Evolutionary conservation across 2,113 vertebrate genomes (phyloP).

Genomic region (Mormyrus lacerda): DNA sequence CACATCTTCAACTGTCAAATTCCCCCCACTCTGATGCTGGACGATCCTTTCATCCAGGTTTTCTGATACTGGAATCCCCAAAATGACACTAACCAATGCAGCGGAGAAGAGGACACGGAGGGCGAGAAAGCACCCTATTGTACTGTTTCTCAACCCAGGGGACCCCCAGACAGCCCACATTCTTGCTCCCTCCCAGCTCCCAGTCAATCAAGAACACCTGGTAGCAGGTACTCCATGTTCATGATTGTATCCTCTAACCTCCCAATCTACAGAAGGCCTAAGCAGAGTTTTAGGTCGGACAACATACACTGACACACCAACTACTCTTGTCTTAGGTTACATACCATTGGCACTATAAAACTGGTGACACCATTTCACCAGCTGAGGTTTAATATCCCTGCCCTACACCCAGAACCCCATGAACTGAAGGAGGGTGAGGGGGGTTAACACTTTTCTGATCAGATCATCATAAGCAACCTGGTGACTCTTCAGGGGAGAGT

Average conservation of each 20-base stretch:
- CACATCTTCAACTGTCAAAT: neutral
- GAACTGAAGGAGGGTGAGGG: neutral
- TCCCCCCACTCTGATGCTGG: neutral
- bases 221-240: neutral
- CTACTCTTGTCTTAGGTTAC: neutral
- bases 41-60: neutral
- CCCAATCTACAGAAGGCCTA: neutral
- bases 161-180: neutral
- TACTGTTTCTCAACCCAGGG: neutral
- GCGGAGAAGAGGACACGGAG: neutral
- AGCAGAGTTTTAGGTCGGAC: neutral
- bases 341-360: neutral
- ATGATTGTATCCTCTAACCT: neutral
- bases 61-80: neutral
- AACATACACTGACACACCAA: neutral
- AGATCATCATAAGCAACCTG: slow-evolving; percentile 35
- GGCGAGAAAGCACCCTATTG: neutral
- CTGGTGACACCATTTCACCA: neutral
- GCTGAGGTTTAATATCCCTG: slow-evolving; percentile 21
- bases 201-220: neutral
- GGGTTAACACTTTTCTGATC: slow-evolving; percentile 36
- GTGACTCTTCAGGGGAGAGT: slow-evolving; percentile 33
- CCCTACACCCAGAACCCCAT: slow-evolving; percentile 16
- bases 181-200: neutral
- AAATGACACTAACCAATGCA: neutral